phyloP scores from a whole-genome alignment of 2,797 vertebrate genomes.

The Hybognathus amarus region DNA sequence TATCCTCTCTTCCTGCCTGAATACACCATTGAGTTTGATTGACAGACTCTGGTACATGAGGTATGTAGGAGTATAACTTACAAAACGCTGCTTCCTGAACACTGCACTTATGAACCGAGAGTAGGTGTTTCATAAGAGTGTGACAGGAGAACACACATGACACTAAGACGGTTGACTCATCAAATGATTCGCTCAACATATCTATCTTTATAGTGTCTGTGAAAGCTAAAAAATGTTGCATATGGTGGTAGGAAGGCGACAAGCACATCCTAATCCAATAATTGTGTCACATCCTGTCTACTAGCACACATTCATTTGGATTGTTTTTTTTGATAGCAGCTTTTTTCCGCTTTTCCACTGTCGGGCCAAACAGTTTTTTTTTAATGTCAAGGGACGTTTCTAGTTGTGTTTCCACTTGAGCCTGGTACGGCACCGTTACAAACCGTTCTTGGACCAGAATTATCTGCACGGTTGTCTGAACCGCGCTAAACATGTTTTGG shows the following conservation, averaged over 20 bases:
- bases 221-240: not conserved
- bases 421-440: too few relatives aligned
- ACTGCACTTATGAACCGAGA: slow-evolving; percentile 38
- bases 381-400: too few relatives aligned
- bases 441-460: too few relatives aligned
- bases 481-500: too few relatives aligned
- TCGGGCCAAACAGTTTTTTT: too few relatives aligned
- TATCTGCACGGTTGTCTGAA: too few relatives aligned
- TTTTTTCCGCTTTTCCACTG: too few relatives aligned
- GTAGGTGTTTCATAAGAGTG: slow-evolving; percentile 46
- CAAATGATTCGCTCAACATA: slow-evolving; percentile 24
- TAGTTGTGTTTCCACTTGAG: too few relatives aligned
- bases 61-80: slow-evolving; percentile 32
- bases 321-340: too few relatives aligned
- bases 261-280: not conserved
- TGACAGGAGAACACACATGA: slow-evolving; percentile 32
- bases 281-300: too few relatives aligned
- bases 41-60: slow-evolving; percentile 42
- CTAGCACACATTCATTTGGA: too few relatives aligned
- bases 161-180: slow-evolving; percentile 58
- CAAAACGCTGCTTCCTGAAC: slow-evolving; percentile 28
- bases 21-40: slow-evolving; percentile 35
- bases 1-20: slow-evolving; percentile 17
- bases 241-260: not conserved
- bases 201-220: not conserved